Base-by-base conservation (phyloP, 2,888 invertebrate species). In the Plutella xylostella region DNA sequence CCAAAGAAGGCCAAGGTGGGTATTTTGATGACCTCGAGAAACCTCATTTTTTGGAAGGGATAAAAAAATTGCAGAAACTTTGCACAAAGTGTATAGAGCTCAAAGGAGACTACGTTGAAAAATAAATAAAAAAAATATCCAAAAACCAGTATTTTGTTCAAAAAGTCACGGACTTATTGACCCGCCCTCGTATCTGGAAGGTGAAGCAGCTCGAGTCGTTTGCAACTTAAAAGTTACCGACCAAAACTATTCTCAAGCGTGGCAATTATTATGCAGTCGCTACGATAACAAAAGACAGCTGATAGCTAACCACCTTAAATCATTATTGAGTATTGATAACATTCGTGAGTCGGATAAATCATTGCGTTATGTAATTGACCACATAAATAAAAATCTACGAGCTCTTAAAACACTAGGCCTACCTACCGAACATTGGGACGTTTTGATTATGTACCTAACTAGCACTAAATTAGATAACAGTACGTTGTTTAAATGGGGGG, bases 311-410 rank as follows among this genome's bases (percentile, higher is more conserved):
- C 54, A 56, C 45, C 30, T 53, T n/a, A 48, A 17, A 18, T 35
- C 35, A 47, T 39, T 35, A 18, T 12, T 35, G 9, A 35, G 18
- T 18, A 18, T 35, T 18, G 35, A 35, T 2, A 7, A 6, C 15
- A 35, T 15, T 11, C 35, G 35, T 18, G 35, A 35, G 18, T 35
- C 35, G 17, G 17, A 15, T 35, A 49, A 35, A 9, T 47, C 51
- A 1, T 28, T 56, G 6, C 46, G 54, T 18, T 50, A 47, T 40
- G 43, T 56, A 3, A 49, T 56, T 0, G 56, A 56, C 35, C 48
- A 53, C 22, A 50, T 52, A 1, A 51, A 48, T 6, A 52, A 56
- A 39, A 55, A 55, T 28, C 42, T 56, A 17, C 50, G 56, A 11
- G 56, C 53, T 1, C 42, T 56, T 37, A 19, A 47, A 9, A 52